Conservation (phyloP, 1,140 invertebrate species). For the Drosophila kohkoa region DNA sequence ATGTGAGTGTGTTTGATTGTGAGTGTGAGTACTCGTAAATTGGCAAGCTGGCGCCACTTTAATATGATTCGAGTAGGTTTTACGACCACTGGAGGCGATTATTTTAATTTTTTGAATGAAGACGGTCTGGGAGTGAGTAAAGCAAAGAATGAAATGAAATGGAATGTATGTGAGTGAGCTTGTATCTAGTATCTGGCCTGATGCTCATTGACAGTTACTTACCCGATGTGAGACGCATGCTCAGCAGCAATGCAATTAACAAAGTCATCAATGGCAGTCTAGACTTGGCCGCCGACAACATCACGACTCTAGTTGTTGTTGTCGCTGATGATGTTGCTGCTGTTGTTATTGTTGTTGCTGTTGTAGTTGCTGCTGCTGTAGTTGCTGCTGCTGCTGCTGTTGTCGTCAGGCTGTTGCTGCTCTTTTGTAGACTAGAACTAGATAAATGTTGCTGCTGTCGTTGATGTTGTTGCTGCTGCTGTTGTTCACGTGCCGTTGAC, state of each 20-base stretch:
- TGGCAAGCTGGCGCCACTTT: slow-evolving; percentile 41
- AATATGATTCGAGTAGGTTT: slow-evolving; percentile 11
- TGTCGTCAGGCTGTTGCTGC: slow-evolving; percentile 42
- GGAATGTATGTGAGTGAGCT: slow-evolving; percentile 4
- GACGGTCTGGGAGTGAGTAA: neutral
- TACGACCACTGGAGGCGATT: slow-evolving; percentile 10
- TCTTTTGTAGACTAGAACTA: slow-evolving; percentile 68
- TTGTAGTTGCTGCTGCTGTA: slow-evolving; percentile 24
- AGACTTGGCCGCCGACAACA: slow-evolving; percentile 48
- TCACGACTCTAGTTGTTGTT: slow-evolving; percentile 19
- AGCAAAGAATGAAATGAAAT: slow-evolving; percentile 11
- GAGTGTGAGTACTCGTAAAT: slow-evolving; percentile 7
- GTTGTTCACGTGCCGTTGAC: slow-evolving; percentile 77
- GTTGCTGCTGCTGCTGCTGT: slow-evolving; percentile 27
- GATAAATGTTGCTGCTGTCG: slow-evolving; percentile 49
- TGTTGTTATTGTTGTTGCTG: slow-evolving; percentile 27
- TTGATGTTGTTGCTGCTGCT: slow-evolving; percentile 31
- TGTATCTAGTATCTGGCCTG: slow-evolving; percentile 22
- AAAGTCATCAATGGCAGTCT: slow-evolving; percentile 74
- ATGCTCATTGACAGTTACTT: slow-evolving; percentile 42
- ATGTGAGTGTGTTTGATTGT: slow-evolving; percentile 5
- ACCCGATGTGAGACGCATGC: slow-evolving; percentile 72
- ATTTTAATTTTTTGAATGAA: slow-evolving; percentile 31
- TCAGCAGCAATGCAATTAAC: slow-evolving; percentile 81
- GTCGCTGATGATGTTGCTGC: slow-evolving; percentile 8